A percentile compares a stretch with the other conserved stretches of the same genome.
Conservation (phyloP, 2,888 invertebrate genomes). For the Drosophila limbata region DNA sequence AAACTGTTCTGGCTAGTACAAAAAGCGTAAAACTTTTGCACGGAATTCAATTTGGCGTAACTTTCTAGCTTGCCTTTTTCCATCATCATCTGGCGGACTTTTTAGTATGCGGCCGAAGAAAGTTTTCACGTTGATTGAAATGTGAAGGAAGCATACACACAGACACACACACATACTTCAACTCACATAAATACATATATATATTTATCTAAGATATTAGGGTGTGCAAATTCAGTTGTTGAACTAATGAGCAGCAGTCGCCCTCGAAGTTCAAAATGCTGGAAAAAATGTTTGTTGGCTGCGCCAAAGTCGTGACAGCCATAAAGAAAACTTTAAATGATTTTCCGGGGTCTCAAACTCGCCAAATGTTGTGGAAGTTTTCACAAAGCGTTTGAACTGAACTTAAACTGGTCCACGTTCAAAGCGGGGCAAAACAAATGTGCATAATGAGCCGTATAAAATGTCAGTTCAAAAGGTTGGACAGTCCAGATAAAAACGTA, state of each 20-base stretch:
- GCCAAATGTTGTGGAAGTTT: constrained; percentile 68
- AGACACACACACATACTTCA: constrained; percentile 1
- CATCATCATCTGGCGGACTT: constrained; percentile 69
- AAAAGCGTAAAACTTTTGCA: constrained; percentile 51
- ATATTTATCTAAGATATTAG: constrained; percentile 32
- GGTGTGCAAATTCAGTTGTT: constrained; percentile 64
- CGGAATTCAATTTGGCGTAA: constrained; percentile 74
- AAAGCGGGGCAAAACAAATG: background rate
- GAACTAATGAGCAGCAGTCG: constrained; percentile 74
- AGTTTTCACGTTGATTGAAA: constrained; percentile 77
- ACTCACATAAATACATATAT: constrained; percentile 8
- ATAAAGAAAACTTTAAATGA: constrained; percentile 73
- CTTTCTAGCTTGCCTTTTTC: constrained; percentile 55
- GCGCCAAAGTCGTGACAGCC: constrained; percentile 61
- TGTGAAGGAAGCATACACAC: constrained; percentile 43
- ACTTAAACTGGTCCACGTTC: constrained; percentile 24
- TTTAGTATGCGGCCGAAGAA: constrained; percentile 73
- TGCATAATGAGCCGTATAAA: constrained; percentile 13
- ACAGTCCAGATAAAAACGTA: background rate
- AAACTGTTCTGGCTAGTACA: constrained; percentile 27
- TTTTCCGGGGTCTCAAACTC: constrained; percentile 56
- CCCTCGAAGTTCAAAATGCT: constrained; percentile 42
- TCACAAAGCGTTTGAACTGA: constrained; percentile 24
- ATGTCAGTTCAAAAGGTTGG: background rate
- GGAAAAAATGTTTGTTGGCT: constrained; percentile 46